Evolutionary conservation across 1,140 invertebrate species (phyloP).

Genomic region (Drosophila auraria): DNA sequence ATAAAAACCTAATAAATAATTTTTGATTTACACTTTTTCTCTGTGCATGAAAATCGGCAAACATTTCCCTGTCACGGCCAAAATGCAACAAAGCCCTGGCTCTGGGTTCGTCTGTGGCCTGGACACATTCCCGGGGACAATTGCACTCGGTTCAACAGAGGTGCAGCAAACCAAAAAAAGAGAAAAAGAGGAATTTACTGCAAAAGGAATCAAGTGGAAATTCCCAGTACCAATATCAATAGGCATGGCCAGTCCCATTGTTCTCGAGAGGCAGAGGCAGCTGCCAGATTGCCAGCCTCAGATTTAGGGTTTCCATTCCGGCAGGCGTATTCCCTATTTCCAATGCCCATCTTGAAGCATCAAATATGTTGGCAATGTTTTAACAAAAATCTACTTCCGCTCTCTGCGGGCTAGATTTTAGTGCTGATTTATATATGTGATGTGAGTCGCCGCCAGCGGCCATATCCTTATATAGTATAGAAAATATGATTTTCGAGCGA

Average conservation of each 20-base stretch:
- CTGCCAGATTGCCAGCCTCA: conserved; percentile 38
- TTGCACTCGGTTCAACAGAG: conserved; percentile 44
- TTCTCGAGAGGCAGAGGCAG: conserved; percentile 54
- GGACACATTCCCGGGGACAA: conserved; percentile 53
- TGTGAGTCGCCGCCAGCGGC: conserved; percentile 25
- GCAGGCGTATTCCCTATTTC: conserved; percentile 8
- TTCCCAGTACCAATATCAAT: conserved; percentile 55
- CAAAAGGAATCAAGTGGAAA: conserved; percentile 63
- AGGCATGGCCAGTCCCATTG: conserved; percentile 51
- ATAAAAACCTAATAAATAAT: neutral
- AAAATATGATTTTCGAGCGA: conserved; percentile 72
- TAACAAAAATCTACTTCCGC: conserved; percentile 59
- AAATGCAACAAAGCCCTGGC: conserved; percentile 48
- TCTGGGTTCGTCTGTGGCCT: conserved; percentile 14
- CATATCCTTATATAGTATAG: conserved; percentile 45
- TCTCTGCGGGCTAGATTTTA: conserved; percentile 50
- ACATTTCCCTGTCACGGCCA: conserved; percentile 47
- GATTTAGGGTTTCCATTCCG: conserved; percentile 28
- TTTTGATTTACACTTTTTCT: neutral
- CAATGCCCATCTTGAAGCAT: conserved; percentile 21
- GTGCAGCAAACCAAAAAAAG: conserved; percentile 15
- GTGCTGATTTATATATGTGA: conserved; percentile 64
- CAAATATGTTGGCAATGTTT: conserved; percentile 50
- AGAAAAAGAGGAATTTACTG: conserved; percentile 6
- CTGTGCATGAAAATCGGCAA: conserved; percentile 19